Evolutionary conservation across 2,797 vertebrate species (phyloP).

Genomic region (Sebastolobus alascanus): DNA sequence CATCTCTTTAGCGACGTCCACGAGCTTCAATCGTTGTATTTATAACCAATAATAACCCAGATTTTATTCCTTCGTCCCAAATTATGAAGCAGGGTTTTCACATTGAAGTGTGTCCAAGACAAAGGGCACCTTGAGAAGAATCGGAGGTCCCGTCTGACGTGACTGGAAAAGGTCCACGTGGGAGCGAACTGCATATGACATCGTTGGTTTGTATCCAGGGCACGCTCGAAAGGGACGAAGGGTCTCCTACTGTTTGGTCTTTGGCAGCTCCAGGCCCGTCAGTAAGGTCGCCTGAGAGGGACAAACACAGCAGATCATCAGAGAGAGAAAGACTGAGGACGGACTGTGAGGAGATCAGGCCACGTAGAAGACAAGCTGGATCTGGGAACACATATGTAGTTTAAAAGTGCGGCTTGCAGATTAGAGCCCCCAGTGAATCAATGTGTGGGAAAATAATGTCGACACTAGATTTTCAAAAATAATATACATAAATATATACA

Average conservation of each 20-base stretch:
- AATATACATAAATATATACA: no score
- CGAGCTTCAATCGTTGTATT: constrained; percentile 4
- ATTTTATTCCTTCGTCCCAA: constrained; percentile 8
- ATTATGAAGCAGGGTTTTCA: constrained; percentile 14
- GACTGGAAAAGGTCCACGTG: constrained; percentile 26
- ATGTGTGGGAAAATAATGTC: no score
- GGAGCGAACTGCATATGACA: constrained; percentile 41
- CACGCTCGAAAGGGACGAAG: constrained; percentile 3
- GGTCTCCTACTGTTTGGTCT: constrained; percentile 81
- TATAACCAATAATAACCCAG: constrained; percentile 20
- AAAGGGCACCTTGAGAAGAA: constrained; percentile 48
- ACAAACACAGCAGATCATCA: constrained; percentile 54
- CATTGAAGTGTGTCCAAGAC: constrained; percentile 21
- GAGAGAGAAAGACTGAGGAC: background rate
- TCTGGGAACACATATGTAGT: background rate
- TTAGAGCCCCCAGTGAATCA: no score
- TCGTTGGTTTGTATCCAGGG: constrained; percentile 52
- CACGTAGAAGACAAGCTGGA: background rate
- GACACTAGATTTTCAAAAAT: no score
- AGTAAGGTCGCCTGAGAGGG: constrained; percentile 92
- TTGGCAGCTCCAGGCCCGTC: constrained; percentile 95
- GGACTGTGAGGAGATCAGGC: background rate
- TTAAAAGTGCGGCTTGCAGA: background rate
- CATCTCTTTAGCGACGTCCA: constrained; percentile 14
- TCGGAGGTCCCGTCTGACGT: constrained; percentile 26